Percentiles rank a stretch among this genome's conserved stretches.
Conservation (phyloP, 1,140 invertebrate genomes). For the Listronotus oregonensis region DNA sequence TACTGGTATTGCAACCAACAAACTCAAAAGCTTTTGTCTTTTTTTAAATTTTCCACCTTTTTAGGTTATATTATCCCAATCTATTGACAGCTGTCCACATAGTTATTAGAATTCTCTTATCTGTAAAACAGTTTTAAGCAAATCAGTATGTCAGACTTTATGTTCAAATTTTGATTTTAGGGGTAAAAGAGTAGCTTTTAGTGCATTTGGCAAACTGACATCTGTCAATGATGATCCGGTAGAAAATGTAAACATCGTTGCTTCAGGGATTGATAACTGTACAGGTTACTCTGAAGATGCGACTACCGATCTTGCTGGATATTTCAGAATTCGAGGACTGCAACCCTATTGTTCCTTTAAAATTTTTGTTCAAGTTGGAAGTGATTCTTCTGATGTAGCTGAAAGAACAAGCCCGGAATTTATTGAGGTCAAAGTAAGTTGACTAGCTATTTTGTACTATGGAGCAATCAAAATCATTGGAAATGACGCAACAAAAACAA, state of each 20-base stretch:
- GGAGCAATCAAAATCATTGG: too few relatives aligned
- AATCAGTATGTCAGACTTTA: too few relatives aligned
- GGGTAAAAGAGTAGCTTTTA: constrained; percentile 87
- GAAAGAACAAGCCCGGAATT: constrained; percentile 59
- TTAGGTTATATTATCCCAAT: too few relatives aligned
- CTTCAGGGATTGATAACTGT: constrained; percentile 67
- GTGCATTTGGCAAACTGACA: constrained; percentile 78
- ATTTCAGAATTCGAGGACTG: constrained; percentile 85
- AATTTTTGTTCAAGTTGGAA: constrained; percentile 65
- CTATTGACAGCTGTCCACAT: too few relatives aligned
- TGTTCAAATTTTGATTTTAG: too few relatives aligned
- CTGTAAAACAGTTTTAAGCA: too few relatives aligned
- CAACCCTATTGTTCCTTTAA: constrained; percentile 77
- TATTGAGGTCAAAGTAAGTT: constrained; percentile 37
- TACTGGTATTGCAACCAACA: too few relatives aligned
- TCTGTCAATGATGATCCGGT: constrained; percentile 86
- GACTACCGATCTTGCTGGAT: constrained; percentile 76
- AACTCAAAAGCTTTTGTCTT: too few relatives aligned
- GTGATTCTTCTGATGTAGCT: constrained; percentile 57
- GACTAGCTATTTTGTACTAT: background rate
- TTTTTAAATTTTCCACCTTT: too few relatives aligned
- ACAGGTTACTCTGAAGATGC: constrained; percentile 80
- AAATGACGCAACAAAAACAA: too few relatives aligned
- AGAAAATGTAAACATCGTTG: constrained; percentile 76
- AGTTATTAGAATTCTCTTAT: too few relatives aligned